Base-by-base conservation (phyloP, 2,888 invertebrate species). In the Stegana nigrithorax region DNA sequence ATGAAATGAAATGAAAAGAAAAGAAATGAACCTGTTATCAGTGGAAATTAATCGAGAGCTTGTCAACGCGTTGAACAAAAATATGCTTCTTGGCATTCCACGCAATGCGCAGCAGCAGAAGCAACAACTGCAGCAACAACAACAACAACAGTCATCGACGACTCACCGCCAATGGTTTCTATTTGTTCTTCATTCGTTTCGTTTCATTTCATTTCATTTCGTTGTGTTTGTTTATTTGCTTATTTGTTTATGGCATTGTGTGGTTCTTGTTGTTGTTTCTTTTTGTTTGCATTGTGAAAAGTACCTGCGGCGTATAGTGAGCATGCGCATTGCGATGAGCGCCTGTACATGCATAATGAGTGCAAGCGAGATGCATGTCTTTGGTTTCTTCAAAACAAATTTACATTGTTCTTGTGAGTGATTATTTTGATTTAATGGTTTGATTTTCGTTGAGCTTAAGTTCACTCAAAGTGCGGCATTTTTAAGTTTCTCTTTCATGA, bases 11-110 rank as follows among this genome's bases (percentile, higher is more conserved):
- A 69, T 26, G 67, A 67, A 63, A 75, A 77, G 78, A 75, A 80
- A 80, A 73, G 80, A 77, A 80, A 77, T 77, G 78, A 80, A 77
- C 72, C 80, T 77, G 78, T 80, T 77, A 77, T 77, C 76, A 80
- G 78, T 71, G 29, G 65, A 77, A 77, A 80, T 77, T 80, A 80
- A 77, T 77, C 76, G 80, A 70, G 66, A 71, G 65, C 63, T 67
- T 65, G 63, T 50, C 63, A 60, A 53, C 62, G 59, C 29, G n/a
- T 39, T n/a, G 14, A n/a, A 39, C 39, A 39, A 39, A 39, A 39
- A 29, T 29, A 29, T 29, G 10, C 29, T 7, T 7, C 29, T 7
- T 10, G 6, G 6, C 29, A 29, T 14, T 39, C 39, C n/a, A 14
- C 39, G n/a, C 39, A n/a, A 14, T n/a, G n/a, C 14, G 5, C 39